These are phyloP conservation scores for Mimumesa dahlbomi DNA, from an alignment of 2,888 invertebrate genomes.

Conservation along the genomic window DNA sequence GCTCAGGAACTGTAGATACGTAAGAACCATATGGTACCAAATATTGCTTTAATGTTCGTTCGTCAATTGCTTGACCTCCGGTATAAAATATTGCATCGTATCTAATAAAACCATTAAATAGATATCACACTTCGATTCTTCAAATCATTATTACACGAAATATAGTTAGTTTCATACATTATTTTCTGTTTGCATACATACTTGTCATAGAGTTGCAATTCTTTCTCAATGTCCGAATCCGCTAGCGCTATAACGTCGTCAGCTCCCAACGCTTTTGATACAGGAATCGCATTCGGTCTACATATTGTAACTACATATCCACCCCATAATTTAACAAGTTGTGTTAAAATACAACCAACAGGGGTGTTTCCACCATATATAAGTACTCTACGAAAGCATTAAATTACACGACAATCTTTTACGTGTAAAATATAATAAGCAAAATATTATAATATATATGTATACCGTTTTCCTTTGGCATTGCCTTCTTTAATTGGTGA, in stretches of 20 bases:
- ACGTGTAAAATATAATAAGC: constrained; percentile 1
- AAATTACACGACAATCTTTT: constrained; percentile 5
- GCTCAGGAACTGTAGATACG: constrained; percentile 81
- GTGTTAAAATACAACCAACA: constrained; percentile 83
- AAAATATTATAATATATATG: background rate
- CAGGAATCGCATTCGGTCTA: constrained; percentile 81
- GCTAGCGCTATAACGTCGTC: constrained; percentile 81
- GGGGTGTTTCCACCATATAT: constrained; percentile 83
- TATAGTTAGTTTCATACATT: no score
- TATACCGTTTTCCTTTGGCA: constrained; percentile 81
- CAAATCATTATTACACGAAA: no score
- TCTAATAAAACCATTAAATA: no score
- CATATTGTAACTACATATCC: constrained; percentile 82
- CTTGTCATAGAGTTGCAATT: constrained; percentile 74
- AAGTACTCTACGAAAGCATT: constrained; percentile 80
- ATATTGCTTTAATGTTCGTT: constrained; percentile 75
- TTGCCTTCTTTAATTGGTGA: constrained; percentile 81
- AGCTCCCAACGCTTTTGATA: constrained; percentile 83
- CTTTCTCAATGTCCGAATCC: constrained; percentile 71
- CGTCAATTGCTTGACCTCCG: constrained; percentile 77
- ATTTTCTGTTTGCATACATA: no score
- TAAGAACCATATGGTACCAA: constrained; percentile 79
- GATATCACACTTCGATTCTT: no score
- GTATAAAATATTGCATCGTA: constrained; percentile 82
- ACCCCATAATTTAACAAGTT: constrained; percentile 83